Evolutionary conservation across 2,113 vertebrate genomes (phyloP).

Genomic region (Notarius quadriscutis): DNA sequence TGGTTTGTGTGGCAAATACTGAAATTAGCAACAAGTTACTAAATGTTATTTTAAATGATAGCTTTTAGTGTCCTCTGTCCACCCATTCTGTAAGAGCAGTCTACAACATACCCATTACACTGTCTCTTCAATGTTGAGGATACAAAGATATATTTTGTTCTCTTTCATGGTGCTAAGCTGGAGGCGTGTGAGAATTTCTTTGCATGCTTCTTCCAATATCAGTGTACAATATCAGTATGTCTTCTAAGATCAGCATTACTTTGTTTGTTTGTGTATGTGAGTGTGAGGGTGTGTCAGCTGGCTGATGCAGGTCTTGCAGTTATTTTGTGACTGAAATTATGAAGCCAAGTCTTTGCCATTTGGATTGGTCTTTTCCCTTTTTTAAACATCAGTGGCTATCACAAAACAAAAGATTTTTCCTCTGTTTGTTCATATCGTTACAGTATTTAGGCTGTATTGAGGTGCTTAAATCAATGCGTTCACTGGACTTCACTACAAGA

Average conservation of each 20-base stretch:
- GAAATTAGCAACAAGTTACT: background rate
- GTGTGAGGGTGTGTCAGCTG: background rate
- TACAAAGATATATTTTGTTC: slow-evolving; percentile 21
- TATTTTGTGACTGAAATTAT: slow-evolving; percentile 2
- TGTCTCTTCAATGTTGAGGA: slow-evolving; percentile 52
- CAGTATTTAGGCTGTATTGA: slow-evolving; percentile 99
- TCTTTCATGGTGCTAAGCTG: slow-evolving; percentile 1
- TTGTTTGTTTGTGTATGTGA: background rate
- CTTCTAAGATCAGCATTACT: background rate
- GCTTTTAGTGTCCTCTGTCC: slow-evolving; percentile 63
- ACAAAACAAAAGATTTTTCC: background rate
- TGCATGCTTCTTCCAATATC: background rate
- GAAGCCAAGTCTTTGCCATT: background rate
- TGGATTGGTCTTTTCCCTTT: background rate
- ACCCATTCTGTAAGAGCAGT: slow-evolving; percentile 65
- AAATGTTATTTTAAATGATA: slow-evolving; percentile 4
- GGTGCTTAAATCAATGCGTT: slow-evolving; percentile 93
- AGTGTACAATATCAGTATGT: too few species aligned
- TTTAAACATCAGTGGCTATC: background rate
- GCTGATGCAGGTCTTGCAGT: background rate
- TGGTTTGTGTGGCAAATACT: background rate
- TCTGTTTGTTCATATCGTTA: background rate
- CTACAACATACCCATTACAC: slow-evolving; percentile 59
- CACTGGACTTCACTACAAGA: slow-evolving; percentile 91
- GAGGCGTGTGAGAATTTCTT: background rate